Evolutionary conservation across 1,140 invertebrate genomes (phyloP), one percentile per base, ranked within the genome.

Genomic region (Drosophila tsacasi): DNA sequence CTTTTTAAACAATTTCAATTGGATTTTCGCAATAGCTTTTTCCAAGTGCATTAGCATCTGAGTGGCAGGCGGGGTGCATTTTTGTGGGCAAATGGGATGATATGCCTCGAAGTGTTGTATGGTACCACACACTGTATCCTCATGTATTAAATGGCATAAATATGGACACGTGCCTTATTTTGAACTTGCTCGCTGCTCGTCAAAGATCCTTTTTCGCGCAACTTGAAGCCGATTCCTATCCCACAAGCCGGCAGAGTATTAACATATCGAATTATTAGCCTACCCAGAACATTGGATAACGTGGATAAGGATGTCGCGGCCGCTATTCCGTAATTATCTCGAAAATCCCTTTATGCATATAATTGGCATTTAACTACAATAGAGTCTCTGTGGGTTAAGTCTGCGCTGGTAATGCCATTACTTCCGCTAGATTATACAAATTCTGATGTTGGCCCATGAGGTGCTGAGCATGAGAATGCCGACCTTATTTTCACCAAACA

Each of bases 221-320:
- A 90, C 79, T 72, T 80, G 82, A 90, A 62, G 78, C 82, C 77
- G 63, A 63, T 55, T 73, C 30, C 39, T 57, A 80, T 54, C 32
- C 85, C 79, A 76, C 60, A 78, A 72, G 61, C 69, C 60, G 52
- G 55, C 68, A 66, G 63, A 66, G 67, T 91, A 91, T 91, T 91
- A 91, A 91, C 89, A 91, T 91, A 83, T 90, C 90, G 72, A 90
- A 86, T 90, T 92, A 89, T 92, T 83, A 86, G 82, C 85, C 80
- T 77, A 81, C 86, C 85, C 90, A 86, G 90, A 92, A 91, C 90
- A 92, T 86, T 75, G 85, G 90, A 92, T 92, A 92, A 92, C 58
- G 75, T 60, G 76, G 76, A 86, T 92, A 81, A 92, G 77, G 52
- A 54, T 55, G 67, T 74, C 72, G 79, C 63, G 57, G 67, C 71